Evolutionary conservation across 2,797 vertebrate genomes (phyloP), one percentile per base, ranked within the genome.

Genomic region (Pseudochaenichthys georgianus): DNA sequence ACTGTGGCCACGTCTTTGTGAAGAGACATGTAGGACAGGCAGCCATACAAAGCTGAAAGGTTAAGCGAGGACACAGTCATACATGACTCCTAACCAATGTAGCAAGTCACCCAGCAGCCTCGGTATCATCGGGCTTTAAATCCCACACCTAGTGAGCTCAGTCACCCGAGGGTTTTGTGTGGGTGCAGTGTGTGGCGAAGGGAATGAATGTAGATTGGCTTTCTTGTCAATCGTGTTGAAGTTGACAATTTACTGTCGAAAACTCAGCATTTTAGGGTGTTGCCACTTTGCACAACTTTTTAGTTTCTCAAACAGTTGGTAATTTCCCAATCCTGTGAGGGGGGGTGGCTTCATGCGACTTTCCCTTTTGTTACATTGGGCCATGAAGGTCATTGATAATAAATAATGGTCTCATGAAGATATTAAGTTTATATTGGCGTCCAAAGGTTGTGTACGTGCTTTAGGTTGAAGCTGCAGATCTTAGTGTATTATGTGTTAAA

Each of bases 71-170:
- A 23, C 47, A 50, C 42, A 21, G 23, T 9, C 3, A 23, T 17
- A 21, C 34, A 21, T 9, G 38, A 19, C 28, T 7, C 67, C 19
- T 2, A 58, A 53, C 67, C 72, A 84, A 80, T 47, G 61, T 55
- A 38, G 51, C 66, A 78, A 73, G 79, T 85, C 68, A 78, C 69
- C 70, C 76, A 65, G 59, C 54, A 60, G 73, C 54, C 64, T 70
- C 41, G 0, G 60, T 13, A 17, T 9, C 9, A 1, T 15, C 3
- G 13, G 53, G 65, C 16, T 71, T 28, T 41, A 72, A 74, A 70
- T 58, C 65, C 48, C 47, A 59, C 16, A 31, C 69, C 76, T 78
- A 9, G 3, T 64, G 80, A 75, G 51, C 46, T 50, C 54, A 45
- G 48, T 53, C 48, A 43, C 45, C 43, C 4, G 38, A 34, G 58